A percentile compares a stretch with the other conserved stretches of the same genome.
Evolutionary conservation across 2,113 vertebrate genomes (phyloP).

Genomic region (Dasypus novemcinctus): DNA sequence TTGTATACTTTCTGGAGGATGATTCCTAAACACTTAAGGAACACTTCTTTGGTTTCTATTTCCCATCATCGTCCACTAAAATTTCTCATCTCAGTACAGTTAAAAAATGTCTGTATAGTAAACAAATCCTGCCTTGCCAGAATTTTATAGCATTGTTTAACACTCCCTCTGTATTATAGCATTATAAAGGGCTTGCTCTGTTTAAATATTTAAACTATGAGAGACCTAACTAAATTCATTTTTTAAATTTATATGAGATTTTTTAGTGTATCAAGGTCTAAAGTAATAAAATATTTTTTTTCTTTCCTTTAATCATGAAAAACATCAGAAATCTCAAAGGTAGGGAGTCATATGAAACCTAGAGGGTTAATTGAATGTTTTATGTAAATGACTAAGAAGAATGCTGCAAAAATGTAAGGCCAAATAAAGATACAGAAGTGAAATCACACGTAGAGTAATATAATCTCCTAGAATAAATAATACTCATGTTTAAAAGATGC

Average conservation of each 20-base stretch:
- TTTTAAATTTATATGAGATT: slow-evolving; percentile 23
- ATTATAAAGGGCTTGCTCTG: neutral
- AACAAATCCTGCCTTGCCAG: neutral
- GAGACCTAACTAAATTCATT: neutral
- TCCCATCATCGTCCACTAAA: neutral
- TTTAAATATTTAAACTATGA: neutral
- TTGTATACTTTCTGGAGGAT: neutral
- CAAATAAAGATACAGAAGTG: neutral
- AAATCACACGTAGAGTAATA: neutral
- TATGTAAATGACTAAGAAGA: neutral
- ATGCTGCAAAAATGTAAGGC: neutral
- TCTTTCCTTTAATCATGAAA: neutral
- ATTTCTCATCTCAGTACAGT: neutral
- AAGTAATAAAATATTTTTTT: neutral
- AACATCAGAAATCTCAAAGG: neutral
- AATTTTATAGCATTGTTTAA: neutral
- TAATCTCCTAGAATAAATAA: neutral
- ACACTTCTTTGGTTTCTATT: neutral
- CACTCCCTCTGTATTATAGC: neutral
- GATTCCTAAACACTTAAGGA: neutral
- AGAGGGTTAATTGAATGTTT: neutral
- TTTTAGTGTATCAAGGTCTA: neutral
- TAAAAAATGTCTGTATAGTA: neutral
- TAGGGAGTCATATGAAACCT: neutral
- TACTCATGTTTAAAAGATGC: neutral